Conservation (phyloP, 1,140 invertebrate species). For the Pectinophora gossypiella region DNA sequence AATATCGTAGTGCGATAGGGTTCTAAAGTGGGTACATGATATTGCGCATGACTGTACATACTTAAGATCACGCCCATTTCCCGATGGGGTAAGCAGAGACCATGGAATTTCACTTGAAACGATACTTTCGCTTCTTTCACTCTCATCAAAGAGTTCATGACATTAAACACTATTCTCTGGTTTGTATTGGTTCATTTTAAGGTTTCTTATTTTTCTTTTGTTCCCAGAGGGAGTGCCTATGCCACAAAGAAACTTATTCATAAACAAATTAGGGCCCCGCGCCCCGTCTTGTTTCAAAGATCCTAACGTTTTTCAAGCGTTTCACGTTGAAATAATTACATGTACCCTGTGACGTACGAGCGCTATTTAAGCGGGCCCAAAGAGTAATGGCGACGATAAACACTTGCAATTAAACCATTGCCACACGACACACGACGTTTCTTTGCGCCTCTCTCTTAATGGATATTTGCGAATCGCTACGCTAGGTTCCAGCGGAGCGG, state of each 20-base stretch:
- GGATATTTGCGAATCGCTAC: conserved; percentile 67
- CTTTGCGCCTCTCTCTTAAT: conserved; percentile 66
- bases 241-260: conserved; percentile 4
- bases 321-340: conserved; percentile 71
- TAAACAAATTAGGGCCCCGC: conserved; percentile 55
- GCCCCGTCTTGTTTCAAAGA: conserved; percentile 34
- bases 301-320: conserved; percentile 54
- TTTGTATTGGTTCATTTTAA: too few relatives aligned
- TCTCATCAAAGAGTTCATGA: too few relatives aligned
- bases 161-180: too few relatives aligned
- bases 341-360: conserved; percentile 61
- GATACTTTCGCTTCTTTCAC: too few relatives aligned
- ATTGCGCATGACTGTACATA: too few relatives aligned
- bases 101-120: too few relatives aligned
- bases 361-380: conserved; percentile 63
- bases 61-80: too few relatives aligned
- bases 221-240: too few relatives aligned
- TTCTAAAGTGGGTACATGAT: too few relatives aligned
- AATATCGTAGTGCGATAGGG: too few relatives aligned
- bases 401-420: conserved; percentile 71
- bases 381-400: conserved; percentile 68
- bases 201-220: too few relatives aligned
- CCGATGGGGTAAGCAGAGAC: too few relatives aligned
- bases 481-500: conserved; percentile 4
- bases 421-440: conserved; percentile 67